Evolutionary conservation across 53 echinoderm and acorn worm species (phyloP), one percentile per base, ranked within the genome.

Genomic region (Hippasteria phrygiana): DNA sequence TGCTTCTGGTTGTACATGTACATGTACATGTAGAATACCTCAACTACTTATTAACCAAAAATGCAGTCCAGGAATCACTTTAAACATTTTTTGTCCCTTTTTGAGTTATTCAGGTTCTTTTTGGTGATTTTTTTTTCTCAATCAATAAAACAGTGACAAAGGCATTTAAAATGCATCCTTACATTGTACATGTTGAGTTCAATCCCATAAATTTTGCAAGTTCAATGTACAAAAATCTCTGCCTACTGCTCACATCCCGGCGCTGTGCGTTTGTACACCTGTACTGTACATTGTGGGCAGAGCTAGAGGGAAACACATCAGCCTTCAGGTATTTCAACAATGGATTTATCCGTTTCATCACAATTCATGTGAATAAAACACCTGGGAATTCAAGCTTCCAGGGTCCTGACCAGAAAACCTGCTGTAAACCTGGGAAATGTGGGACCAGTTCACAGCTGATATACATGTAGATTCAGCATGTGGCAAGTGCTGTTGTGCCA

Each of bases 281-380:
- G 10, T 37, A 8, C n/a, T 50, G 36, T 78, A 55, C 40, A 55
- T 59, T 78, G 62, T 50, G 20, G 48, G 18, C 42, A 34, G 34
- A 48, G 34, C 18, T 7, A 32, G 70, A 76, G 50, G 18, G 53
- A 50, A 48, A 24, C 32, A 26, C 76, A 54, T 32, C 50, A 54
- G 53, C 53, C 76, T 50, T 76, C 9, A 35, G 76, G 53, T 76
- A 53, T 76, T 76, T 76, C 17, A 53, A 48, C 54, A 34, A 48
- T 36, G 76, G 76, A 78, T 78, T 78, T 78, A 26, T 33, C 38
- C 54, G 22, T 78, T 55, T 55, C 38, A 77, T 77, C 51, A 77
- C 77, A 45, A 53, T 77, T 77, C 77, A 51, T 53, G 14, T 28
- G 51, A 76, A 76, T 76, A 33, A 76, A 76, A 51, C 48, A 76